A percentile compares a stretch with the other conserved stretches of the same genome.
Evolutionary conservation across 2,888 invertebrate species (phyloP).

Genomic region (Peribatodes rhomboidaria): DNA sequence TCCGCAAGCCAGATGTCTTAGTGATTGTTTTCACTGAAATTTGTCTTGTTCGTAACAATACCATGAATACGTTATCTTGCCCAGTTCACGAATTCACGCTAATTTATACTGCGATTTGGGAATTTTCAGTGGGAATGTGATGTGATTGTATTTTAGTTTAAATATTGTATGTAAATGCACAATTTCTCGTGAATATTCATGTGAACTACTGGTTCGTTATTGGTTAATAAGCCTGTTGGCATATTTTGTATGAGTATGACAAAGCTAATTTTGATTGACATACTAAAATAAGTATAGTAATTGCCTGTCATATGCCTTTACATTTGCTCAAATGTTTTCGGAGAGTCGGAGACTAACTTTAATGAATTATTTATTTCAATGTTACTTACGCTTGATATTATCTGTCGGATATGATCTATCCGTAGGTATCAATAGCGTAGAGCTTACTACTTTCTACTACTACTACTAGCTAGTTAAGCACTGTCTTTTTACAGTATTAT

Average conservation of each 20-base stretch:
- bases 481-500: not conserved
- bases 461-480: no score
- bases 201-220: slow-evolving; percentile 22
- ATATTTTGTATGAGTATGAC: slow-evolving; percentile 15
- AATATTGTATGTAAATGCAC: slow-evolving; percentile 29
- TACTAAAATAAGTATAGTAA: no score
- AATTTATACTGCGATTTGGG: slow-evolving; percentile 29
- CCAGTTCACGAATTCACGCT: slow-evolving; percentile 28
- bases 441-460: not conserved
- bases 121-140: slow-evolving; percentile 39
- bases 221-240: slow-evolving; percentile 19
- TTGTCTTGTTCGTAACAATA: slow-evolving; percentile 38
- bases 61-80: slow-evolving; percentile 3
- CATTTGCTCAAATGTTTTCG: no score
- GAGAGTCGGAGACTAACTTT: not conserved
- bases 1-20: slow-evolving; percentile 27
- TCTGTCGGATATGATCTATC: not conserved
- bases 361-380: not conserved
- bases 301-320: no score
- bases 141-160: slow-evolving; percentile 28
- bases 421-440: no score
- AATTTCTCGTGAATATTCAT: slow-evolving; percentile 33
- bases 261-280: slow-evolving; percentile 6
- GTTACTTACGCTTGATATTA: slow-evolving; percentile 1
- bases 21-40: slow-evolving; percentile 37